Percentiles rank a stretch among this genome's conserved stretches.
These are phyloP conservation scores for Pristiophorus japonicus DNA, from an alignment of 2,113 vertebrate species.

Conservation along the genomic window DNA sequence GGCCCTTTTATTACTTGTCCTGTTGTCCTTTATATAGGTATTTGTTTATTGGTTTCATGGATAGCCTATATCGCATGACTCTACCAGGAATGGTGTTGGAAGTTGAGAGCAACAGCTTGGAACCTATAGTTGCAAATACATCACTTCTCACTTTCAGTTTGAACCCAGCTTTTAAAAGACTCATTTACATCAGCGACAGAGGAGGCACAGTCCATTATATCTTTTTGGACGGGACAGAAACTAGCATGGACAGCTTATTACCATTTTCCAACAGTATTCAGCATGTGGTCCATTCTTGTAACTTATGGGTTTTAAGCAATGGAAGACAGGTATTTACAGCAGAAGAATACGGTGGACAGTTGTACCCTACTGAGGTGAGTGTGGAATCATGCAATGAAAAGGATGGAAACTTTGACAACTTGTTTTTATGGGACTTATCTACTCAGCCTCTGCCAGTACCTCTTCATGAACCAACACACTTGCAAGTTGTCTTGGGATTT, in stretches of 20 bases:
- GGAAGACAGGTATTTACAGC: slow-evolving; percentile 15
- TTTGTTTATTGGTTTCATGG: slow-evolving; percentile 24
- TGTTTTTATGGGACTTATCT: slow-evolving; percentile 35
- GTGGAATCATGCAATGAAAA: slow-evolving; percentile 1
- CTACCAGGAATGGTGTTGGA: not conserved
- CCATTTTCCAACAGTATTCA: not conserved
- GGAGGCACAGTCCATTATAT: not conserved
- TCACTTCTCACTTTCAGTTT: not conserved
- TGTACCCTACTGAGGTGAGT: slow-evolving; percentile 21
- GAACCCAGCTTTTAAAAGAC: slow-evolving; percentile 14
- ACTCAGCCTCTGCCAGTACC: slow-evolving; percentile 33
- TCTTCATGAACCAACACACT: slow-evolving; percentile 5
- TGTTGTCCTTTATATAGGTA: not conserved
- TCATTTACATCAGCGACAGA: not conserved
- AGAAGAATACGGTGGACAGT: not conserved
- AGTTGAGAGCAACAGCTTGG: not conserved
- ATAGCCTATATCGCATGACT: not conserved
- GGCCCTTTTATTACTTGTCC: not conserved
- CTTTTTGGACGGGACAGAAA: not conserved
- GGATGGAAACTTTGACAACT: not conserved
- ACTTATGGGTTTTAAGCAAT: not conserved
- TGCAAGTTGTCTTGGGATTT: slow-evolving; percentile 9
- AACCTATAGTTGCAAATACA: not conserved
- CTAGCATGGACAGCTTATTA: not conserved
- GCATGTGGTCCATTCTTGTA: not conserved